Percentiles rank a stretch among this genome's conserved stretches.
These are phyloP conservation scores for Diadegma fenestrale DNA, from an alignment of 2,888 invertebrate genomes.

Conservation along the genomic window DNA sequence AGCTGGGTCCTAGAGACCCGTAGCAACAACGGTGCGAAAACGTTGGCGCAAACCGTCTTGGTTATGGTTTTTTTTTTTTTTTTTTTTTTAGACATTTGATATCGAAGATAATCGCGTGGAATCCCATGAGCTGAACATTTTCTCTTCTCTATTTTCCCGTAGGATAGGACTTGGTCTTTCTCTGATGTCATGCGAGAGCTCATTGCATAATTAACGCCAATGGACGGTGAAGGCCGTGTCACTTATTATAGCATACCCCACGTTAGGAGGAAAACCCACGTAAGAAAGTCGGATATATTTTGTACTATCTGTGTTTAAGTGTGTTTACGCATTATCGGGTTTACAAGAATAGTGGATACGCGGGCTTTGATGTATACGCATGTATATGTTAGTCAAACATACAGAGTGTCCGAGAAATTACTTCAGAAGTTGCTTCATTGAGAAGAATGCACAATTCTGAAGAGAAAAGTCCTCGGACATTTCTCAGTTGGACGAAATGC, in stretches of 20 bases:
- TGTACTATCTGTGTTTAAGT: constrained; percentile 41
- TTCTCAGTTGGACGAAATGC: neutral
- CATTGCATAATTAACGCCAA: constrained; percentile 81
- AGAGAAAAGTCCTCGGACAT: neutral
- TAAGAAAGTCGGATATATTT: constrained; percentile 74
- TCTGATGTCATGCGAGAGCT: constrained; percentile 78
- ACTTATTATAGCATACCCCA: constrained; percentile 71
- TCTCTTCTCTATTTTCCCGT: constrained; percentile 41
- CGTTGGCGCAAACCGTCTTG: neutral
- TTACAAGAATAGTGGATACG: constrained; percentile 14
- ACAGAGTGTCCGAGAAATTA: neutral
- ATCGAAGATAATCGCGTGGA: constrained; percentile 74
- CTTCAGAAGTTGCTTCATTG: neutral
- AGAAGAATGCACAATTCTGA: neutral
- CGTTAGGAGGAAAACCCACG: constrained; percentile 78
- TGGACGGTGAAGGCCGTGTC: constrained; percentile 79
- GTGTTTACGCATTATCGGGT: constrained; percentile 24
- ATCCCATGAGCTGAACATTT: constrained; percentile 70
- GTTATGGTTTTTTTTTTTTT: neutral
- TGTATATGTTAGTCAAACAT: neutral
- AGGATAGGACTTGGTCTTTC: constrained; percentile 52
- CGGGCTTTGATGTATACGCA: neutral
- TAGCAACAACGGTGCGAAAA: neutral
- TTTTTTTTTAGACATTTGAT: neutral
- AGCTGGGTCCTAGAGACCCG: neutral